Evolutionary conservation across 2,888 invertebrate species (phyloP).

Genomic region (Crossocerus cetratus): DNA sequence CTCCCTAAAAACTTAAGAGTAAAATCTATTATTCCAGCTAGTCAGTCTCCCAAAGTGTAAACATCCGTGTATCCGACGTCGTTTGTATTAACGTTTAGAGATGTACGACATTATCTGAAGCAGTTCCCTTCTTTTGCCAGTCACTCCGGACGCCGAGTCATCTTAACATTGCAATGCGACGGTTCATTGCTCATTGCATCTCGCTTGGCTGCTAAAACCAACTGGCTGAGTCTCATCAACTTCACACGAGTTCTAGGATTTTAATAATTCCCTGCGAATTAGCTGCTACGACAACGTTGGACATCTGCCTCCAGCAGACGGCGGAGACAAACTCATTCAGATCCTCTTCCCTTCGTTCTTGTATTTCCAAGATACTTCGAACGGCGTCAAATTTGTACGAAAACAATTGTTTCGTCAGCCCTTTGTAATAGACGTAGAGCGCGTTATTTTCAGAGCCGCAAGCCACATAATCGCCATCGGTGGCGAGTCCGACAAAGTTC

Average conservation of each 20-base stretch:
- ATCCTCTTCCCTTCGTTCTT: conserved; percentile 89
- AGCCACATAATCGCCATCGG: conserved; percentile 94
- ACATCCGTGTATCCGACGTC: conserved; percentile 30
- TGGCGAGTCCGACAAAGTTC: conserved; percentile 96
- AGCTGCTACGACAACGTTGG: conserved; percentile 92
- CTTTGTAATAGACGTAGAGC: conserved; percentile 94
- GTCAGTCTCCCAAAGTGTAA: conserved; percentile 45
- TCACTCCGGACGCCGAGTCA: conserved; percentile 26
- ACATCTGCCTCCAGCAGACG: conserved; percentile 93
- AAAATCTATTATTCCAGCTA: conserved; percentile 34
- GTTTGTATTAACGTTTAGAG: conserved; percentile 22
- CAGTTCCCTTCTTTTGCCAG: conserved; percentile 42
- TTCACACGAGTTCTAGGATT: conserved; percentile 86
- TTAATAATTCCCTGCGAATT: conserved; percentile 97
- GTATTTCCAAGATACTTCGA: conserved; percentile 84
- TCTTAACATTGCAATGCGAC: conserved; percentile 7
- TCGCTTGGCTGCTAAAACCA: neutral
- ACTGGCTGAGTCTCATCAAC: neutral
- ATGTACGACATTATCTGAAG: conserved; percentile 52
- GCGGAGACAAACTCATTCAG: conserved; percentile 96
- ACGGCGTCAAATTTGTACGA: conserved; percentile 92
- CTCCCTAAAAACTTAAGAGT: conserved; percentile 28
- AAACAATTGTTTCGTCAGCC: conserved; percentile 90
- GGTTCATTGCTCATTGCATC: neutral
- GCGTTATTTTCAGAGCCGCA: conserved; percentile 98